Evolutionary conservation across 2,113 vertebrate genomes (phyloP).

Genomic region (Oenanthe oenanthe): DNA sequence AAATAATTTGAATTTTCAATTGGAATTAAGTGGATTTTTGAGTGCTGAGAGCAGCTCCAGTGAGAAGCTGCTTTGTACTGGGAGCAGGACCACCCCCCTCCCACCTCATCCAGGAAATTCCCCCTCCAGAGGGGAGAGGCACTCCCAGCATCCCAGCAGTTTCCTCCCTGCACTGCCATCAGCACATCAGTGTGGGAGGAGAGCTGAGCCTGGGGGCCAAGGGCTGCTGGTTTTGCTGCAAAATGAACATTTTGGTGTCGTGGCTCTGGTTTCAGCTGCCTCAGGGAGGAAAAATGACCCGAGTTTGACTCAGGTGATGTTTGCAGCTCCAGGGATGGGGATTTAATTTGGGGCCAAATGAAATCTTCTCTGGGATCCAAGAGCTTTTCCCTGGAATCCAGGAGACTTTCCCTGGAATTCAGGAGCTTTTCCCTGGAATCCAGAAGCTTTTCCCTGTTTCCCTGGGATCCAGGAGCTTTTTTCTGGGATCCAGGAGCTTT

Average conservation of each 20-base stretch:
- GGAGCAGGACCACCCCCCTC: neutral
- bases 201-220: neutral
- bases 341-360: neutral
- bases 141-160: neutral
- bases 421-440: neutral
- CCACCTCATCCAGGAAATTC: conserved; percentile 52
- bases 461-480: neutral
- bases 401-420: neutral
- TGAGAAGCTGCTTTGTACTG: conserved; percentile 39
- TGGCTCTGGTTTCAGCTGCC: neutral
- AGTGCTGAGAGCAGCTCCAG: neutral
- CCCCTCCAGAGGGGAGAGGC: neutral
- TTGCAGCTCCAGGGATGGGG: neutral
- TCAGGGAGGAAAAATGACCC: neutral
- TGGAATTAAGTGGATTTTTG: neutral
- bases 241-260: neutral
- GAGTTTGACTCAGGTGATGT: neutral
- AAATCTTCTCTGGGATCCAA: neutral
- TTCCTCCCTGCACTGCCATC: neutral
- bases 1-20: neutral
- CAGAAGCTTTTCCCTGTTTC: too few relatives aligned
- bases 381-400: neutral
- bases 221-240: neutral
- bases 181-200: neutral
- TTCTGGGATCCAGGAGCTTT: neutral